Conservation (phyloP, 2,888 invertebrate species). For the Idaea dimidiata region DNA sequence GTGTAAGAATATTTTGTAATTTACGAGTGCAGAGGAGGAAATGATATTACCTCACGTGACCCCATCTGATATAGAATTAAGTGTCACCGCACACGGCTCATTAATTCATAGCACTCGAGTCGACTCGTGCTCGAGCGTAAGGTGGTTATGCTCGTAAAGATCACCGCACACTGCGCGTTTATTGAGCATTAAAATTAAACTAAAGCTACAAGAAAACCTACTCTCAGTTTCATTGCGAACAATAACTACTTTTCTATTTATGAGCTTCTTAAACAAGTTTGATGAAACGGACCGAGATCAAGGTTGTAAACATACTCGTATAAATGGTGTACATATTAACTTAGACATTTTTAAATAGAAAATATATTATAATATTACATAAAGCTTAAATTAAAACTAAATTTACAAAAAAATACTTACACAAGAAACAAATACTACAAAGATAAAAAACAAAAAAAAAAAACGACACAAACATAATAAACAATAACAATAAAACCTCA, state of each 20-base stretch:
- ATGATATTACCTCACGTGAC: neutral
- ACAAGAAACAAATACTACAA: too few relatives aligned
- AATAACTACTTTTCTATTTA: conserved; percentile 1
- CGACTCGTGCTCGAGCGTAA: neutral
- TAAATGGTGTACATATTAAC: too few relatives aligned
- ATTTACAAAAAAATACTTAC: too few relatives aligned
- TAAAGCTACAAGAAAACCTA: conserved; percentile 12
- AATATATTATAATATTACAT: too few relatives aligned
- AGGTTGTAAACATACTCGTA: neutral
- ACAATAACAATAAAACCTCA: too few relatives aligned
- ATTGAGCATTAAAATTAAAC: conserved; percentile 18
- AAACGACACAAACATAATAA: too few relatives aligned
- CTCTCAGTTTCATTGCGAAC: conserved; percentile 4
- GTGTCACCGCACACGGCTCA: neutral
- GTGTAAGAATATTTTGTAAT: too few relatives aligned
- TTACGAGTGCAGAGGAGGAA: too few relatives aligned
- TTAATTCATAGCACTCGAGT: too few relatives aligned
- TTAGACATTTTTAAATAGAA: too few relatives aligned
- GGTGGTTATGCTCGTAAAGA: conserved; percentile 10
- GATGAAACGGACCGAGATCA: neutral
- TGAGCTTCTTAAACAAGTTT: neutral
- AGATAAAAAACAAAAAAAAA: too few relatives aligned
- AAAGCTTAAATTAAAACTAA: too few relatives aligned
- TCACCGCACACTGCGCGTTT: conserved; percentile 11
- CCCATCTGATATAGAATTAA: neutral